phyloP scores from a whole-genome alignment of 2,797 vertebrate genomes.

The Cynodonichthys magdalenae region DNA sequence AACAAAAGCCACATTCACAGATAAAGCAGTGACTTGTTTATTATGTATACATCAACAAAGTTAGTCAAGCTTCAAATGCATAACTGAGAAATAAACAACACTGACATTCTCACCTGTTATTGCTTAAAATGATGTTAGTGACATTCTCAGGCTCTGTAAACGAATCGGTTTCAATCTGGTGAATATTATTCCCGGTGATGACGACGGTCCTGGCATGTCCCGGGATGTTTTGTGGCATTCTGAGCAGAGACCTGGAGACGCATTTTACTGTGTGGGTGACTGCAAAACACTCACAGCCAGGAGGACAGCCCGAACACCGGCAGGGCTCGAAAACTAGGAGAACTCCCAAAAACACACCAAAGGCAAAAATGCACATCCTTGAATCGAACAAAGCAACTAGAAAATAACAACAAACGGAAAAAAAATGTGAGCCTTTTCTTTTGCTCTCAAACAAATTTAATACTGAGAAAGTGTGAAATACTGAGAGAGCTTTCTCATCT shows the following conservation, averaged over 20 bases:
- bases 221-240: conserved; percentile 74
- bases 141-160: conserved; percentile 77
- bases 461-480: conserved; percentile 23
- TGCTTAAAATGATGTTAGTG: conserved; percentile 80
- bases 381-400: conserved; percentile 2
- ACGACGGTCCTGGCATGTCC: conserved; percentile 71
- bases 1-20: conserved; percentile 11
- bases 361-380: conserved; percentile 61
- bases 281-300: conserved; percentile 78
- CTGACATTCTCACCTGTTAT: conserved; percentile 79
- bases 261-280: conserved; percentile 77
- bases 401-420: conserved; percentile 1
- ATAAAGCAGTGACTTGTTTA: conserved; percentile 39
- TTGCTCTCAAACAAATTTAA: conserved; percentile 11
- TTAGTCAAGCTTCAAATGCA: conserved; percentile 17
- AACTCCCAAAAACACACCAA: conserved; percentile 51
- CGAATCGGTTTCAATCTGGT: conserved; percentile 66
- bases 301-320: conserved; percentile 70
- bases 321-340: conserved; percentile 59
- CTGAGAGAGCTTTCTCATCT: conserved; percentile 42
- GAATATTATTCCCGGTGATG: conserved; percentile 78
- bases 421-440: conserved; percentile 21
- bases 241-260: conserved; percentile 70
- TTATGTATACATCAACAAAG: conserved; percentile 32
- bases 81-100: conserved; percentile 11